phyloP scores from a whole-genome alignment of 2,113 vertebrate genomes.

The Chaetorhynchus papuensis region DNA sequence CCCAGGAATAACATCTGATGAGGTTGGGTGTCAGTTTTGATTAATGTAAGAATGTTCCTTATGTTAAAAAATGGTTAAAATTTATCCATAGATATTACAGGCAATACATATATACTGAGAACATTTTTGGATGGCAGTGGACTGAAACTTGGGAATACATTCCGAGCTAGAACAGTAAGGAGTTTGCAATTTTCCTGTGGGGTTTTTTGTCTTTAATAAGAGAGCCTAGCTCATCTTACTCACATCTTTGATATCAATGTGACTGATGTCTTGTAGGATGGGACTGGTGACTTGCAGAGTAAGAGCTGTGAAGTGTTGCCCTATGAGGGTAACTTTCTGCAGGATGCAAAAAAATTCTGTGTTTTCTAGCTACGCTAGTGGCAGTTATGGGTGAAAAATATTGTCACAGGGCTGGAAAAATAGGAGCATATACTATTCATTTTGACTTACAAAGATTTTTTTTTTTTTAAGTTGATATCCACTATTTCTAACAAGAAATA shows the following conservation, averaged over 20 bases:
- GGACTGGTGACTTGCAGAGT: not conserved
- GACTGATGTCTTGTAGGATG: not conserved
- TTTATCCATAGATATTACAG: not conserved
- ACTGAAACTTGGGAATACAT: not conserved
- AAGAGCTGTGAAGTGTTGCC: not conserved
- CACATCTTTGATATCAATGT: not conserved
- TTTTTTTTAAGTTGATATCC: not conserved
- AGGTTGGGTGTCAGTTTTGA: not conserved
- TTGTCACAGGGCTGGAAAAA: not conserved
- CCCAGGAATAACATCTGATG: not conserved
- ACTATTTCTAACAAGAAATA: not conserved
- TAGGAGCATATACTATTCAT: not conserved
- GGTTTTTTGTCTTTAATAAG: not conserved
- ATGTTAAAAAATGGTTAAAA: not conserved
- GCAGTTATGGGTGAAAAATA: not conserved
- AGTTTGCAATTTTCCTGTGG: not conserved
- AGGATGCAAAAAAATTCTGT: not conserved
- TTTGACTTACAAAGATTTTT: not conserved
- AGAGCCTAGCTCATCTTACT: not conserved
- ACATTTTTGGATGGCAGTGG: not conserved
- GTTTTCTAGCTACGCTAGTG: not conserved
- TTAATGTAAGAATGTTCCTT: not conserved
- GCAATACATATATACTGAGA: not conserved
- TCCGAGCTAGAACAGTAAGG: not conserved
- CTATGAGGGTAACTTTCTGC: not conserved